These are phyloP conservation scores for Typhlichthys eigenmanni DNA, from an alignment of 2,797 vertebrate genomes.

Conservation along the genomic window DNA sequence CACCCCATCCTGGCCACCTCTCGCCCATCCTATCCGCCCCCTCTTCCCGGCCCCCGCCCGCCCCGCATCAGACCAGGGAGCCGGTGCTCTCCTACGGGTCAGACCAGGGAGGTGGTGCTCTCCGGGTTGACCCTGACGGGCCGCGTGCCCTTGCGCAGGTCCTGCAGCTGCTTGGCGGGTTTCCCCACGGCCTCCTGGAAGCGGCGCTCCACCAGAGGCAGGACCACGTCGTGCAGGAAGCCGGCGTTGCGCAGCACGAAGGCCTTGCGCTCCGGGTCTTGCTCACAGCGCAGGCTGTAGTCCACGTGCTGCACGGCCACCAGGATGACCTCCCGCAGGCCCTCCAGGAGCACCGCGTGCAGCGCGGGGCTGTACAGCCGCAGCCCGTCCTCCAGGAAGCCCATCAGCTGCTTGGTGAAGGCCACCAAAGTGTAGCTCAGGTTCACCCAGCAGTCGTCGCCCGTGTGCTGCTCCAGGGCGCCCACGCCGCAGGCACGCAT, in stretches of 20 bases:
- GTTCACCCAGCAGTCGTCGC: constrained; percentile 98
- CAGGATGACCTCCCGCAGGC: constrained; percentile 92
- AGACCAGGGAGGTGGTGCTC: constrained; percentile 94
- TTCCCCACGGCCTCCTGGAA: constrained; percentile 97
- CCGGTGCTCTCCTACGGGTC: constrained; percentile 85
- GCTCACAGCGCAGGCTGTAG: constrained; percentile 96
- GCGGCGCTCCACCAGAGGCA: constrained; percentile 92
- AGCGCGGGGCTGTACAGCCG: constrained; percentile 96
- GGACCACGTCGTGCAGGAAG: constrained; percentile 94
- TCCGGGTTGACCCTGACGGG: constrained; percentile 90
- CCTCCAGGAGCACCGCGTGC: constrained; percentile 97
- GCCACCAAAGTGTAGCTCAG: constrained; percentile 97
- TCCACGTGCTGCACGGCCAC: constrained; percentile 97
- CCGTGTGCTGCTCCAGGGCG: constrained; percentile 91
- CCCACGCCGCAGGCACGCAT: constrained; percentile 88
- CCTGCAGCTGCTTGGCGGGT: constrained; percentile 94
- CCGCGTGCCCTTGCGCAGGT: constrained; percentile 89
- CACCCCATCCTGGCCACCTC: too few species aligned
- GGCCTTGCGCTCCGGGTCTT: constrained; percentile 92
- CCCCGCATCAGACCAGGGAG: constrained; percentile 56
- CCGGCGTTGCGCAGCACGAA: constrained; percentile 93
- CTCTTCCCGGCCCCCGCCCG: too few species aligned
- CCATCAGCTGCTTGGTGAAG: constrained; percentile 99
- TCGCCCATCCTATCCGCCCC: too few species aligned
- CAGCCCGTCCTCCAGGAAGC: constrained; percentile 93